Evolutionary conservation across 37 sponge, comb jelly and placozoan genomes (phyloP).

Genomic region (Beroe ovata): DNA sequence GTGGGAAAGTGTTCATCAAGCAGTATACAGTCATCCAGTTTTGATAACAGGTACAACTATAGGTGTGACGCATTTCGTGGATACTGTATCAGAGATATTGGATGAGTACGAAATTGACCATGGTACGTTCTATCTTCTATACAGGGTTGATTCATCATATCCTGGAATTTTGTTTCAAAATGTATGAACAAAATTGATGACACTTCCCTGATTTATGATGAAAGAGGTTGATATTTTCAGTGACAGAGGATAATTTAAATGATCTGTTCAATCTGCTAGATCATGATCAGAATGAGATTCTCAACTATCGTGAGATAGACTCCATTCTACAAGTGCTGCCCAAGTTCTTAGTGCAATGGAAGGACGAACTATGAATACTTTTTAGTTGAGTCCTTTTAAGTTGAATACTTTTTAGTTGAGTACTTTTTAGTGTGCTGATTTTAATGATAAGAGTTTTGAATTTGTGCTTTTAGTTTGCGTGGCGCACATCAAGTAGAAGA

Average conservation of each 20-base stretch:
- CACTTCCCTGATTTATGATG: not conserved
- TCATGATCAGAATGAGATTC: not conserved
- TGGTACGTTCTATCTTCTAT: not conserved
- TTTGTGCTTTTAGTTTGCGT: no score
- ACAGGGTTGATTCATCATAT: no score
- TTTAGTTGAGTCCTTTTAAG: no score
- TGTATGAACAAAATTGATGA: no score
- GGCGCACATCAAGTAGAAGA: no score
- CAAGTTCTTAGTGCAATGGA: no score
- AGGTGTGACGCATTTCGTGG: not conserved
- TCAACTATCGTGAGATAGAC: slow-evolving; percentile 30
- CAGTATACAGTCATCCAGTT: not conserved
- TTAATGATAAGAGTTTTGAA: no score
- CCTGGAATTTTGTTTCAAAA: no score
- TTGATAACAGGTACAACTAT: not conserved
- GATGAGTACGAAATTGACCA: not conserved
- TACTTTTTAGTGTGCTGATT: no score
- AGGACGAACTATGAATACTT: no score
- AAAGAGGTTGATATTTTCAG: slow-evolving; percentile 16
- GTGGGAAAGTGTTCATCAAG: not conserved
- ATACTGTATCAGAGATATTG: not conserved
- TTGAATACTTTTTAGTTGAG: no score
- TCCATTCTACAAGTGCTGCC: not conserved
- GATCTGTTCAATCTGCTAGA: slow-evolving; percentile 1
- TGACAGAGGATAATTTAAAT: not conserved